phyloP scores from a whole-genome alignment of 2,113 vertebrate genomes.

The Uropsilus gracilis region DNA sequence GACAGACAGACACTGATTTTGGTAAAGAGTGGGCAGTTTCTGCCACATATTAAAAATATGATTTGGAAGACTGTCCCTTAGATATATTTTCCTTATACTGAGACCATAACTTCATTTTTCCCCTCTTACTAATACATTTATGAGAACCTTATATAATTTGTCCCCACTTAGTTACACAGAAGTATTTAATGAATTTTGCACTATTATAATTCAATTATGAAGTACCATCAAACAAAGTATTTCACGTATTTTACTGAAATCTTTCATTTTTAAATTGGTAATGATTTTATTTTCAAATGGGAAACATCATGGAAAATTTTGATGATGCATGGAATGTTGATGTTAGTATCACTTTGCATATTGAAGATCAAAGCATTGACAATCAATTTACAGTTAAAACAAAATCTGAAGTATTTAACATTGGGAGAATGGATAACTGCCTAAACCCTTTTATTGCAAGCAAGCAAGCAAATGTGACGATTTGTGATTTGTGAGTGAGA shows the following conservation, averaged over 20 bases:
- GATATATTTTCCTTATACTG: background rate
- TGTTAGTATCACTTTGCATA: conserved; percentile 59
- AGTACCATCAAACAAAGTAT: conserved; percentile 1
- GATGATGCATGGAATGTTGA: conserved; percentile 51
- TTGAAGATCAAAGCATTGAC: conserved; percentile 67
- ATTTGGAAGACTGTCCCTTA: background rate
- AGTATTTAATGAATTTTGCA: background rate
- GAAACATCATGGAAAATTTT: conserved; percentile 17
- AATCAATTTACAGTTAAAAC: conserved; percentile 72
- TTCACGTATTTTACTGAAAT: conserved; percentile 25
- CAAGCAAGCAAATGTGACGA: background rate
- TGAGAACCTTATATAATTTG: background rate
- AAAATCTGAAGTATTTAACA: conserved; percentile 52
- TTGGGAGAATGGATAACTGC: conserved; percentile 59
- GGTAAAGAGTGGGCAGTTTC: background rate
- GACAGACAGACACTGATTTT: background rate
- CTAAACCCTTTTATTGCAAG: conserved; percentile 52
- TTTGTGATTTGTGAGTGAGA: conserved; percentile 62
- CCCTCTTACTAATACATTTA: background rate
- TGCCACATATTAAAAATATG: background rate
- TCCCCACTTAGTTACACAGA: background rate
- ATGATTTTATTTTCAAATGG: conserved; percentile 46
- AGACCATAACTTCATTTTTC: background rate
- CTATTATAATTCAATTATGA: conserved; percentile 20
- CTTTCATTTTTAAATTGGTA: conserved; percentile 66